Conservation (phyloP, 2,113 vertebrate species). For the Crotalus helleri region DNA sequence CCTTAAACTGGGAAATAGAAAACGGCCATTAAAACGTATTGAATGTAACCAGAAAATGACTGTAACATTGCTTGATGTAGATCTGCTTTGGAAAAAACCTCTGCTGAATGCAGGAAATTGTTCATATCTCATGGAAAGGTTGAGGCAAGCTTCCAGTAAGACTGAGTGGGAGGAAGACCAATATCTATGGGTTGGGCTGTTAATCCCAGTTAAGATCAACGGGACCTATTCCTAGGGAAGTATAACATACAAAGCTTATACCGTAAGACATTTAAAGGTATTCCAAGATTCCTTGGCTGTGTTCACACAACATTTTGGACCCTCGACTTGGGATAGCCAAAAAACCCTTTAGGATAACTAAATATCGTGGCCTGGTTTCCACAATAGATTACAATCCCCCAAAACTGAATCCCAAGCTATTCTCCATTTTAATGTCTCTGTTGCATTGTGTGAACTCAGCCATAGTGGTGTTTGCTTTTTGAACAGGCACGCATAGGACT, state of each 20-base stretch:
- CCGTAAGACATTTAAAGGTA: background rate
- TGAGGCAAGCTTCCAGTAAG: background rate
- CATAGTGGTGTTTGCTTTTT: background rate
- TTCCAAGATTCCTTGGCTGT: background rate
- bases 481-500: background rate
- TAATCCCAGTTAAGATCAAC: background rate
- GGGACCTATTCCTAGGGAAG: background rate
- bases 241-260: background rate
- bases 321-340: background rate
- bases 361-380: background rate
- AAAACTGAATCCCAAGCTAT: background rate
- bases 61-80: background rate
- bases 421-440: background rate
- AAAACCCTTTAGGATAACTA: background rate
- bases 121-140: background rate
- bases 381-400: background rate
- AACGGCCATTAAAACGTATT: background rate
- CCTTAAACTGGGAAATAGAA: background rate
- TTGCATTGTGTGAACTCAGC: background rate
- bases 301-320: background rate
- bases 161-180: background rate
- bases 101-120: background rate
- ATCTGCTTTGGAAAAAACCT: too few relatives aligned
- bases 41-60: background rate
- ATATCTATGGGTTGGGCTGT: background rate